Evolutionary conservation across 2,797 vertebrate genomes (phyloP), one percentile per base, ranked within the genome.

Genomic region (Pogoniulus pusillus): DNA sequence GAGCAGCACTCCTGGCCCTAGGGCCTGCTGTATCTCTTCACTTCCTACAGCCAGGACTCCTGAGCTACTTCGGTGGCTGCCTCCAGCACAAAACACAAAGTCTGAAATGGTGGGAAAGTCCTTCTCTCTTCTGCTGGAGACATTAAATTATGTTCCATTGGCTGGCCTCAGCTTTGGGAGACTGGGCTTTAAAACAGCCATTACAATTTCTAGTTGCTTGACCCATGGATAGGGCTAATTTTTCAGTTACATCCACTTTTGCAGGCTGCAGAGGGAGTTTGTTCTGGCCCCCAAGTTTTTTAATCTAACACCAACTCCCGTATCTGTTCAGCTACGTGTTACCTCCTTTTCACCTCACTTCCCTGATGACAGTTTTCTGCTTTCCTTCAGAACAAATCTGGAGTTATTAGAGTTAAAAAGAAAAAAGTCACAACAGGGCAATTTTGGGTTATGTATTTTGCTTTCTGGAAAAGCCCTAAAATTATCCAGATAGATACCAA

Each of bases 391-490:
- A 74, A 12, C 12, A 86, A 86, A 76, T 34, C 30, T 43, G 8
- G 19, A 41, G 63, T 83, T 80, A 37, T 64, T 66, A 59, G 35
- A 27, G 22, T 37, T 39, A 32, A 76, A 72, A 73, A 66, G 6
- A 5, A 32, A 62, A 39, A 76, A 29, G 16, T 72, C 83, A 60
- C 29, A 49, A 59, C 4, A 24, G 1, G 1, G 77, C 55, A 63
- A 45, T 58, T 83, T 69, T 12, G 9, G 16, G 78, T 90, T 37
- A 47, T 29, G 19, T 57, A 47, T 80, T 93, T 88, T 70, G 60
- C 82, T 94, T 86, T 90, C 85, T 85, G 81, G 76, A 91, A 94
- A 91, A 88, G 32, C 62, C 75, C 35, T 78, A 43, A 58, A 87
- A 90, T 90, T 83, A 90, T 27, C 49, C 59, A 68, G 64, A 62